phyloP scores from a whole-genome alignment of 1,140 invertebrate species.

The Macrocentrus cingulum region DNA sequence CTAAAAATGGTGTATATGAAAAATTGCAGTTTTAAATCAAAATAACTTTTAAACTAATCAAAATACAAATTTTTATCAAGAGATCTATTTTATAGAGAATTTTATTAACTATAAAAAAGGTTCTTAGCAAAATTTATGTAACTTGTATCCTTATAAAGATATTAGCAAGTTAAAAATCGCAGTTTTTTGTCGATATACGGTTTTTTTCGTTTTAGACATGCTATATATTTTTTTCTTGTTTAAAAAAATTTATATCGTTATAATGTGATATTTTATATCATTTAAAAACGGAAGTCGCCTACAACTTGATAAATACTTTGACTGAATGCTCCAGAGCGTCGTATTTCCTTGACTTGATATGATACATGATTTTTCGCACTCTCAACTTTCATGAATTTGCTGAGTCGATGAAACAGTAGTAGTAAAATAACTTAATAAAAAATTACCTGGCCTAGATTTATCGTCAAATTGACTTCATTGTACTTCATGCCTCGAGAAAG shows the following conservation, averaged over 20 bases:
- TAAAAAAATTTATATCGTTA: conserved; percentile 11
- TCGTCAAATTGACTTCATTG: conserved; percentile 96
- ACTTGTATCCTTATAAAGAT: too few species aligned
- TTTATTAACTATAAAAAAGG: too few species aligned
- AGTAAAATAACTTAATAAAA: conserved; percentile 6
- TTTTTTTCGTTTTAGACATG: too few species aligned
- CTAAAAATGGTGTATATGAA: too few species aligned
- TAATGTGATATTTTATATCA: conserved; percentile 19
- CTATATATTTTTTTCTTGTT: too few species aligned
- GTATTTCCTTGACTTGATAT: conserved; percentile 5
- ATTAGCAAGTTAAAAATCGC: too few species aligned
- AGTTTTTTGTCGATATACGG: too few species aligned
- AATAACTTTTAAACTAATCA: too few species aligned
- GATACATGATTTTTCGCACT: neutral
- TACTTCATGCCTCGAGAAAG: conserved; percentile 95
- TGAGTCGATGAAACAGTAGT: neutral
- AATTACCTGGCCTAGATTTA: conserved; percentile 91
- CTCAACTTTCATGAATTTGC: neutral
- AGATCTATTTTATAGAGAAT: too few species aligned
- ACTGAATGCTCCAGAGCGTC: neutral
- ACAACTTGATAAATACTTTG: conserved; percentile 33
- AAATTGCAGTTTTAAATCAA: too few species aligned
- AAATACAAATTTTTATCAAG: too few species aligned
- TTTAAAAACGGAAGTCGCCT: conserved; percentile 39
- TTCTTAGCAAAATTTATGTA: too few species aligned